These are phyloP conservation scores for Brienomyrus longianalis DNA, from an alignment of 2,113 vertebrate genomes.

Conservation along the genomic window DNA sequence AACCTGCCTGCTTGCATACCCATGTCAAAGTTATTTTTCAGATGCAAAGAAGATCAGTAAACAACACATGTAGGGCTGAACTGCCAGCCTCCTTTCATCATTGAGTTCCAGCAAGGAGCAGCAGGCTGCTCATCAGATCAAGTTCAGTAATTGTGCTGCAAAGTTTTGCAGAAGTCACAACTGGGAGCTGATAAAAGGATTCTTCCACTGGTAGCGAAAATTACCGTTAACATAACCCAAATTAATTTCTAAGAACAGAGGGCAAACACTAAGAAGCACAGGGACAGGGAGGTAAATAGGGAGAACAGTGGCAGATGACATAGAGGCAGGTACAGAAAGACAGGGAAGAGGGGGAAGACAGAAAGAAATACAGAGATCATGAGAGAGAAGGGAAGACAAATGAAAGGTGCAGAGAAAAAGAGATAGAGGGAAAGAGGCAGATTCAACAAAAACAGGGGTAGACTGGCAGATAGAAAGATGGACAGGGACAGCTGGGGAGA, in stretches of 20 bases:
- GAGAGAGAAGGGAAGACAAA: background rate
- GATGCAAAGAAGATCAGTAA: background rate
- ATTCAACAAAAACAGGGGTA: background rate
- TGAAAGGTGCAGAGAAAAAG: background rate
- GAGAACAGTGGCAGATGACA: background rate
- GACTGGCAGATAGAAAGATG: background rate
- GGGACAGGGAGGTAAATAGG: background rate
- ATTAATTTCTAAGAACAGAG: background rate
- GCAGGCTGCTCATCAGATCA: background rate
- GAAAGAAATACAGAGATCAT: background rate
- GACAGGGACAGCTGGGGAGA: background rate
- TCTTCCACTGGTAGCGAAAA: background rate
- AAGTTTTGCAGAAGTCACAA: background rate
- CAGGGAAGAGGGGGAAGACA: background rate
- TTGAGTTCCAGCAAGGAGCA: background rate
- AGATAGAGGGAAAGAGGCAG: background rate
- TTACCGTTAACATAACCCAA: background rate
- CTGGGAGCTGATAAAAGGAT: background rate
- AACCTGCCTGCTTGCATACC: background rate
- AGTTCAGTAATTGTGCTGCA: background rate
- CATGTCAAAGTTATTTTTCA: background rate
- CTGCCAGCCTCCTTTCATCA: background rate
- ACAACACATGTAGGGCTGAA: background rate
- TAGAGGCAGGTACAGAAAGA: background rate
- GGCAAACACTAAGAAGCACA: background rate